A percentile compares a stretch with the other conserved stretches of the same genome.
Evolutionary conservation across 2,888 invertebrate species (phyloP).

Genomic region (Ormyrus nitidulus): DNA sequence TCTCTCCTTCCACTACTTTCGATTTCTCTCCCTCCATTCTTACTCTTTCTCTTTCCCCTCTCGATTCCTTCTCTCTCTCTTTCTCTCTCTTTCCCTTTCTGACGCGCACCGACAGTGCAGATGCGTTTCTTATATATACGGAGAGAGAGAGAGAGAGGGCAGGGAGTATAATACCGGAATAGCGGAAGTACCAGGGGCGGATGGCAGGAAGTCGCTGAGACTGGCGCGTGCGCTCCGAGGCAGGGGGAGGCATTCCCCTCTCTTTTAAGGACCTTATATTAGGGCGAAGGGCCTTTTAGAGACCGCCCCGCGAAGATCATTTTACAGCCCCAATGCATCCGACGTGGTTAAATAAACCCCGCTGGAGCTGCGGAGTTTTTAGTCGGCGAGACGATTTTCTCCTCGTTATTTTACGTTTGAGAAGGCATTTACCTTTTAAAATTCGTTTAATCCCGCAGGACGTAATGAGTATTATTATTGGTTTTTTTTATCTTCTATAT

Average conservation of each 20-base stretch:
- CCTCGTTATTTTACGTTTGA: too few species aligned
- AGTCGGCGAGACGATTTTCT: neutral
- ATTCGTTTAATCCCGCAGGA: too few species aligned
- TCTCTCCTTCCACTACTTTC: too few species aligned
- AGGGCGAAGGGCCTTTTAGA: neutral
- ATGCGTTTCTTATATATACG: conserved; percentile 59
- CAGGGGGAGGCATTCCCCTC: neutral
- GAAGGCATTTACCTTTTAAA: too few species aligned
- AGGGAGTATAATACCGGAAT: conserved; percentile 69
- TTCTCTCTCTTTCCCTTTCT: neutral
- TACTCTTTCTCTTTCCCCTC: too few species aligned
- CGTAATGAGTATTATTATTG: too few species aligned
- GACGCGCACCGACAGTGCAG: conserved; percentile 57
- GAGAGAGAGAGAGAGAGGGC: conserved; percentile 38
- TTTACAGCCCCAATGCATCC: neutral
- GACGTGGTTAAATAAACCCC: neutral
- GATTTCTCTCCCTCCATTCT: too few species aligned
- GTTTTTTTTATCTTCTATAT: too few species aligned
- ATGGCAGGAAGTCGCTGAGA: conserved; percentile 74
- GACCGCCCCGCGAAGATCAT: neutral
- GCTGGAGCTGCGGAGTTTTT: neutral
- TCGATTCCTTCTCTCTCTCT: conserved; percentile 11
- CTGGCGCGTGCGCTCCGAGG: conserved; percentile 70
- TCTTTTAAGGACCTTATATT: conserved; percentile 30
- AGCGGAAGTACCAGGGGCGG: conserved; percentile 64